Conservation (phyloP, 2,888 invertebrate genomes). For the Eupithecia inturbata region DNA sequence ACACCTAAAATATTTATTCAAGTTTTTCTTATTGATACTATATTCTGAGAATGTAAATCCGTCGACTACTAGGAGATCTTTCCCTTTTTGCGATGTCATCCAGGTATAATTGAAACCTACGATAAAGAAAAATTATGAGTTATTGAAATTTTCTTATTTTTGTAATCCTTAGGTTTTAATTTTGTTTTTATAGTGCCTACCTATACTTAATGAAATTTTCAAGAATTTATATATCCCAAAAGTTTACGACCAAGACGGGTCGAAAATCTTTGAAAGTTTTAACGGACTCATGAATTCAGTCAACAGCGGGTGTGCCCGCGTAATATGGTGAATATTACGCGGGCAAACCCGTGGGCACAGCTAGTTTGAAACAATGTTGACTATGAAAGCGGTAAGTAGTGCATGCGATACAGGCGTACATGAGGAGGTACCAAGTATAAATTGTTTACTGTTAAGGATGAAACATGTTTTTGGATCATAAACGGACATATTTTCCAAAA, state of each 20-base stretch:
- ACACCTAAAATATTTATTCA: background rate
- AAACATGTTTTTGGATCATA: background rate
- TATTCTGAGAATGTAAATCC: constrained; percentile 24
- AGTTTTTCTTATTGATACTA: background rate
- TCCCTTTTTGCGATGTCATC: constrained; percentile 30
- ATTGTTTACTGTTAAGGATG: background rate
- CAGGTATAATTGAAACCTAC: constrained; percentile 4
- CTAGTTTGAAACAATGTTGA: background rate
- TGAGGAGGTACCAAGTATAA: background rate
- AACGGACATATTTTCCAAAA: background rate
- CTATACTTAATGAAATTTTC: too few relatives aligned
- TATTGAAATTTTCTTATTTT: background rate
- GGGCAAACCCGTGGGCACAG: background rate
- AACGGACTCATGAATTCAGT: too few relatives aligned
- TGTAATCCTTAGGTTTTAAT: background rate
- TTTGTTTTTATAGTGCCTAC: too few relatives aligned
- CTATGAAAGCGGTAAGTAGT: background rate
- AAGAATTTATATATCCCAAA: background rate
- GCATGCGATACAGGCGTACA: too few relatives aligned
- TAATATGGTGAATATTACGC: too few relatives aligned
- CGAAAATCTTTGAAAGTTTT: too few relatives aligned
- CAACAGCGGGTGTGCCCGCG: too few relatives aligned
- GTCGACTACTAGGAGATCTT: constrained; percentile 25
- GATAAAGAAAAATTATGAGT: background rate
- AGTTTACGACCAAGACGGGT: too few relatives aligned